Evolutionary conservation across 2,888 invertebrate genomes (phyloP), one percentile per base, ranked within the genome.

Genomic region (Meloe dianella): DNA sequence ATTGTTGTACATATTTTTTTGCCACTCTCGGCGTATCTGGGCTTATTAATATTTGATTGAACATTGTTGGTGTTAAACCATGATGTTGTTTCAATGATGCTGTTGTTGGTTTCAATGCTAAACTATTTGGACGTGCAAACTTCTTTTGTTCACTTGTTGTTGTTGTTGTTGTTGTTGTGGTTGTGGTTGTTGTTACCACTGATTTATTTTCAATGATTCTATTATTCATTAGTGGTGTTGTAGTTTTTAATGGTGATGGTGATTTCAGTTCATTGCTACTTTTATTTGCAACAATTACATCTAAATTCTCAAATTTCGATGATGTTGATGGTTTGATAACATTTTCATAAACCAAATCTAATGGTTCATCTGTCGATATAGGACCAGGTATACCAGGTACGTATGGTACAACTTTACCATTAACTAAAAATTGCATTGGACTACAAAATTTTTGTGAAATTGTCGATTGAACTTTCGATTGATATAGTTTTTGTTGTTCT

Each of bases 11-110:
- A 79, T 94, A 95, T 32, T 94, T 92, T 81, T 96, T 96, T 51
- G 93, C 92, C 1, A 95, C 94, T 17, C 96, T 86, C 10, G 96
- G 96, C 0, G 96, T 96, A 83, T 96, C 96, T 0, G 96, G 96
- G 69, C 95, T 95, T 60, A 96, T 92, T 61, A 96, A 84, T 10
- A 94, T 91, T 84, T 93, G 87, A 61, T 94, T 94, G 78, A 92
- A 92, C 59, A 92, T 91, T 64, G 92, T 93, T 1, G 93, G 93
- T 0, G 93, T 93, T 58, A 93, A 90, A 0, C 93, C 92, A 78
- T 93, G 92, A 81, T 93, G 92, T 65, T 90, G 89, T 82, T 94
- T 94, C 9, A 92, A 90, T 6, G 91, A 90, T 72, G 92, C 93
- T 12, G 92, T 92, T 4, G 93, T 94, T 1, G 95, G 94, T 81